Evolutionary conservation across 2,888 invertebrate genomes (phyloP), one percentile per base, ranked within the genome.

Genomic region (Pheosia tremula): DNA sequence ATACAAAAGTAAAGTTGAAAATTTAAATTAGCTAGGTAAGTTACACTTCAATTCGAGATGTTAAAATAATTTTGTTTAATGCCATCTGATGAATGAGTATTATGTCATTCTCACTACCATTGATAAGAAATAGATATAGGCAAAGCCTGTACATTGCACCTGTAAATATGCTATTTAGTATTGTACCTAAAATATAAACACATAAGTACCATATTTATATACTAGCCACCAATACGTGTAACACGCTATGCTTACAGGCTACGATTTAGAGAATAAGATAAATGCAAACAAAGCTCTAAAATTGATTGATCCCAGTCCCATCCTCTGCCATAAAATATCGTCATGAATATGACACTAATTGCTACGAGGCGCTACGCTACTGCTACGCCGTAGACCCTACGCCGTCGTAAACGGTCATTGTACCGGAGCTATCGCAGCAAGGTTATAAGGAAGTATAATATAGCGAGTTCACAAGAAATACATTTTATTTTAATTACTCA

Each of bases 331-430:
- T 78, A 71, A 81, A 83, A 81, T 82, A 83, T 81, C 77, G 75
- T 77, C 68, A 66, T 41, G 13, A 43, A 78, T 80, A 80, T 84
- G 84, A 82, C 79, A 81, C 80, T 85, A 87, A 85, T 85, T 86
- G 83, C 86, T 86, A 85, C 85, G 78, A 72, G 69, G 70, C 71
- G 76, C 82, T 85, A 86, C 84, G 75, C 76, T 60, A 55, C 65
- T 66, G 79, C 83, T 84, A 85, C 85, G 82, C 62, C 77, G 75
- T 80, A 78, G 69, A 64, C 62, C 69, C 74, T 78, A 80, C 79
- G 74, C 76, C 69, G 74, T 65, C 75, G 76, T 80, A 82, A 77
- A 68, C 80, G 72, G 69, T 69, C 70, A 66, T 71, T 69, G 74
- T 72, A 69, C 61, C 43, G 37, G 53, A 47, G 43, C 37, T 24